phyloP scores from a whole-genome alignment of 2,888 invertebrate species.

The Drosophila pullipes region DNA sequence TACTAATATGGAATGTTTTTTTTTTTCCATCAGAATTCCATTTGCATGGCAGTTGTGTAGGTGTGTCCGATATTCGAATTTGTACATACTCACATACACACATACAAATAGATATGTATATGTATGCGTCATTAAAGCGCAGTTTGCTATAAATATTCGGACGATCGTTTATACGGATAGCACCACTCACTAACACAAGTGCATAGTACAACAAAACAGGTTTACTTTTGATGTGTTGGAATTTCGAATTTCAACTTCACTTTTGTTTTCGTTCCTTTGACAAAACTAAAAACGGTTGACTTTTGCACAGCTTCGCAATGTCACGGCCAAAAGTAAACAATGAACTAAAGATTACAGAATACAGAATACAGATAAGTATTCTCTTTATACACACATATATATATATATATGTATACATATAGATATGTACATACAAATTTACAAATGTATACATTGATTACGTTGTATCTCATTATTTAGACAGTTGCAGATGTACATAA shows the following conservation, averaged over 20 bases:
- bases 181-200: not conserved
- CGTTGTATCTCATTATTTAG: conserved; percentile 2
- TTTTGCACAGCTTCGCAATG: conserved; percentile 39
- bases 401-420: not conserved
- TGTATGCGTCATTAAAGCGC: conserved; percentile 46
- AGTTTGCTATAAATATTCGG: conserved; percentile 42
- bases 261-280: conserved; percentile 62
- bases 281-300: conserved; percentile 47
- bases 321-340: conserved; percentile 51
- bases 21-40: conserved; percentile 39
- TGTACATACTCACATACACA: conserved; percentile 5
- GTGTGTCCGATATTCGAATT: conserved; percentile 42
- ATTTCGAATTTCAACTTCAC: conserved; percentile 58
- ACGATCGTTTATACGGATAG: conserved; percentile 40
- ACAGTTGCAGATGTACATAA: not conserved
- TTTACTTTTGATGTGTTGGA: conserved; percentile 39
- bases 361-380: conserved; percentile 17
- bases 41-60: conserved; percentile 38
- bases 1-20: conserved; percentile 9
- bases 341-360: conserved; percentile 25
- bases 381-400: not conserved
- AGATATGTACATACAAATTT: not conserved
- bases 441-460: not conserved
- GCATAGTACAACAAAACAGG: conserved; percentile 44
- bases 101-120: not conserved